These are phyloP conservation scores for Trididemnum miniatum DNA, from an alignment of 23 tunicate genomes.

Conservation along the genomic window DNA sequence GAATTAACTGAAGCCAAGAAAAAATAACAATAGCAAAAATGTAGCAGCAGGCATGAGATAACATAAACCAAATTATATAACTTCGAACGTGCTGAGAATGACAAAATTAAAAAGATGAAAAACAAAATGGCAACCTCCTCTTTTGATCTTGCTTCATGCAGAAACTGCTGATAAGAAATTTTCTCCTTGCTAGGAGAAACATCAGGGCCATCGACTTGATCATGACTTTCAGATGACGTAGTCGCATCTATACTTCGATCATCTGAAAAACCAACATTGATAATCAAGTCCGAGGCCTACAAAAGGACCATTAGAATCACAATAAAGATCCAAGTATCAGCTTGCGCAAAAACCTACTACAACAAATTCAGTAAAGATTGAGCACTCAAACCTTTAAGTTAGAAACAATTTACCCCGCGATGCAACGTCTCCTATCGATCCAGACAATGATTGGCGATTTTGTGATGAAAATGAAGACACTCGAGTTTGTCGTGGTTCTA, in stretches of 20 bases:
- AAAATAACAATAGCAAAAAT: too few species aligned
- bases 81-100: neutral
- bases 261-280: neutral
- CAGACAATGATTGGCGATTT: slow-evolving; percentile 5
- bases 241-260: neutral
- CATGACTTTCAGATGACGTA: neutral
- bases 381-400: neutral
- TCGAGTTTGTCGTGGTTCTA: neutral
- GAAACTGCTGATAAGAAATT: slow-evolving; percentile 49
- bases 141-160: slow-evolving; percentile 35
- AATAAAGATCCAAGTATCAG: too few species aligned
- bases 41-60: neutral
- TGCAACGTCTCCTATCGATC: slow-evolving; percentile 7
- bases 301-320: too few species aligned
- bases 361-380: neutral
- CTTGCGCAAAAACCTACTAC: neutral
- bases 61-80: neutral
- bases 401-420: neutral
- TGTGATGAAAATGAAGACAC: slow-evolving; percentile 6
- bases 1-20: neutral
- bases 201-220: slow-evolving; percentile 3
- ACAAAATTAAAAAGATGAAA: neutral
- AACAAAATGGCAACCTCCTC: slow-evolving; percentile 24
- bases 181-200: slow-evolving; percentile 40
- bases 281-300: too few species aligned